Percentiles rank a stretch among this genome's conserved stretches.
Evolutionary conservation across 2,797 vertebrate genomes (phyloP).

Genomic region (Cacajao melanocephalus): DNA sequence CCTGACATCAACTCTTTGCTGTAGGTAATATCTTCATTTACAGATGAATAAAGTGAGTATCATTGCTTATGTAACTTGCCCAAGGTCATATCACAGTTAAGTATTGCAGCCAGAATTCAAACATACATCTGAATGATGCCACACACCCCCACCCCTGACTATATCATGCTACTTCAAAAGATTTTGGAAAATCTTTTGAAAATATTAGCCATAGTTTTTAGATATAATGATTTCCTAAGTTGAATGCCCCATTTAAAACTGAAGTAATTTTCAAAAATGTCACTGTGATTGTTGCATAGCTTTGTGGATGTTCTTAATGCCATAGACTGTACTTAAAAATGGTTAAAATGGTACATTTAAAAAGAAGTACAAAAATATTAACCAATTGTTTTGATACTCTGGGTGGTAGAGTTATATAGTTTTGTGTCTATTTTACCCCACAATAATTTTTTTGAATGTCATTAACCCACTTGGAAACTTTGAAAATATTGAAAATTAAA

Average conservation of each 20-base stretch:
- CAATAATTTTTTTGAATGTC: neutral
- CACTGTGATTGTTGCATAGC: neutral
- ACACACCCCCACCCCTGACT: neutral
- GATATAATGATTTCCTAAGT: neutral
- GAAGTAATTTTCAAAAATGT: neutral
- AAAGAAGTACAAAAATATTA: neutral
- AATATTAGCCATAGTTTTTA: neutral
- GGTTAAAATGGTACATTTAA: neutral
- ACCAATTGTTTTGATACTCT: neutral
- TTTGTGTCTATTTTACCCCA: neutral
- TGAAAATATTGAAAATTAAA: constrained; percentile 40
- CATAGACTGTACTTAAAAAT: neutral
- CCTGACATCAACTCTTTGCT: neutral
- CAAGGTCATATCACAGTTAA: neutral
- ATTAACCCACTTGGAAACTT: neutral
- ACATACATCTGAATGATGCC: neutral
- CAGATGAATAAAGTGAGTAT: neutral
- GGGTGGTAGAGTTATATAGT: neutral
- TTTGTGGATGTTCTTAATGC: neutral
- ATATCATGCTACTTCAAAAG: neutral
- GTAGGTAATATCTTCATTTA: neutral
- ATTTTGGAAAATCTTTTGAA: constrained; percentile 28
- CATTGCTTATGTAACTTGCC: neutral
- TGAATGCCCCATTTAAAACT: constrained; percentile 14
- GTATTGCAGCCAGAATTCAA: neutral